Base-by-base conservation (phyloP, 2,888 invertebrate genomes). In the Dryococelus australis region DNA sequence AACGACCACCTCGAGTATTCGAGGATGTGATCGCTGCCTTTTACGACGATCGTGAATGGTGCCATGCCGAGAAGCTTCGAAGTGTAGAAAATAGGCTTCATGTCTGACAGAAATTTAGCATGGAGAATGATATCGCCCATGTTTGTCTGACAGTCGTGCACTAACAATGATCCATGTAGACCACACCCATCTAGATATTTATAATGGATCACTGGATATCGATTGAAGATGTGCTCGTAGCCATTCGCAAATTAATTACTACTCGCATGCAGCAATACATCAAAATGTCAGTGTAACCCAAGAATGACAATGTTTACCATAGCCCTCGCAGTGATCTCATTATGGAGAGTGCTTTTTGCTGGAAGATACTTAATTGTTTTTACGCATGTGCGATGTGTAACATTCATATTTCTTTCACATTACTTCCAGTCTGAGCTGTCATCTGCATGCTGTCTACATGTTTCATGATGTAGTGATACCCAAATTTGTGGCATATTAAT, bases 1-100 rank as follows among this genome's bases (percentile, higher is more conserved):
- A 83, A 28, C 16, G 43, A 83, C 35, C 4, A 83, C 35, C 28
- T 16, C 26, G 83, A 83, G 43, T 43, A 83, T 24, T 83, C 83
- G 20, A 83, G 28, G 43, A 20, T 20, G 13, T 35, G n/a, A 16
- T 28, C 35, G 35, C 24, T 43, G 43, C 43, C 83, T 28, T 28
- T 83, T 4, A 5, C 24, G 20, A 83, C 83, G 28, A 83, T 35
- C 9, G 20, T 83, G 43, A 83, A 83, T 20, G 83, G 83, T 35
- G 83, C 83, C 83, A 83, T 35, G n/a, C 83, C 83, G n/a, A 83
- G 83, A 43, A 43, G 12, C 43, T 83, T 83, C 16, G 83, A 83
- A 35, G 43, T 43, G 43, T 83, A 83, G 26, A 83, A 83, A 5
- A 83, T 83, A 1, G 83, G 83, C 43, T 83, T 83, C 83, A 83